phyloP scores from a whole-genome alignment of 2,888 invertebrate genomes.

The Penaeus monodon region DNA sequence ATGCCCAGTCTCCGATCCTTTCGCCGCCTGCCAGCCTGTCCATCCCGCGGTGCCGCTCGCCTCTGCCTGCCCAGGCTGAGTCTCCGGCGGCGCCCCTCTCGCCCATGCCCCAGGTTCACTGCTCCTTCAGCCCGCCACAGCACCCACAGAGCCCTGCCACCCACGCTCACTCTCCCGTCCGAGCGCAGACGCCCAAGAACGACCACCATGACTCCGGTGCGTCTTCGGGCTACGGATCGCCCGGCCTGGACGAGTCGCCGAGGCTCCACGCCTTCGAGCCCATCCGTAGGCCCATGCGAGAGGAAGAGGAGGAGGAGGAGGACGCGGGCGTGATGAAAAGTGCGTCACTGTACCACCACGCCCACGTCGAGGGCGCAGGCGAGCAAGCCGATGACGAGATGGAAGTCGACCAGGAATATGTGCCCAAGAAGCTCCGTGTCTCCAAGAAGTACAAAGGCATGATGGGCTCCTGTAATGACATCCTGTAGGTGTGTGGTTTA shows the following conservation, averaged over 20 bases:
- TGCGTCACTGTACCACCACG: not conserved
- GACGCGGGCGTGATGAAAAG: not conserved
- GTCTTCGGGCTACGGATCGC: conserved; percentile 21
- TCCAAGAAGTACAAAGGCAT: conserved; percentile 18
- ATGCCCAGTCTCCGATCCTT: no score
- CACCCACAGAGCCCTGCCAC: no score
- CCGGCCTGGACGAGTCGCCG: conserved; percentile 9
- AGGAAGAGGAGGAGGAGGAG: not conserved
- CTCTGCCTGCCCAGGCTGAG: no score
- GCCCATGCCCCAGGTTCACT: no score
- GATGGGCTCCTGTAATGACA: not conserved
- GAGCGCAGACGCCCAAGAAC: not conserved
- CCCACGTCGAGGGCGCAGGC: no score
- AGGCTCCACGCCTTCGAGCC: not conserved
- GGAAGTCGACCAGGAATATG: conserved; percentile 28
- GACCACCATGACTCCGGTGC: conserved; percentile 12
- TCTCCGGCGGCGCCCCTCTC: no score
- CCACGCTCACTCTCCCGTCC: no score
- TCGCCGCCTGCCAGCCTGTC: no score
- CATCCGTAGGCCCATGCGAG: no score
- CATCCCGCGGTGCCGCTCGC: no score
- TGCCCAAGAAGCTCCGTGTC: conserved; percentile 35
- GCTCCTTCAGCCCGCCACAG: no score
- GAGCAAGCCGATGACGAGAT: not conserved
- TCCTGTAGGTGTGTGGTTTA: not conserved